Base-by-base conservation (phyloP, 2,888 invertebrate species). In the Conistra vaccinii region DNA sequence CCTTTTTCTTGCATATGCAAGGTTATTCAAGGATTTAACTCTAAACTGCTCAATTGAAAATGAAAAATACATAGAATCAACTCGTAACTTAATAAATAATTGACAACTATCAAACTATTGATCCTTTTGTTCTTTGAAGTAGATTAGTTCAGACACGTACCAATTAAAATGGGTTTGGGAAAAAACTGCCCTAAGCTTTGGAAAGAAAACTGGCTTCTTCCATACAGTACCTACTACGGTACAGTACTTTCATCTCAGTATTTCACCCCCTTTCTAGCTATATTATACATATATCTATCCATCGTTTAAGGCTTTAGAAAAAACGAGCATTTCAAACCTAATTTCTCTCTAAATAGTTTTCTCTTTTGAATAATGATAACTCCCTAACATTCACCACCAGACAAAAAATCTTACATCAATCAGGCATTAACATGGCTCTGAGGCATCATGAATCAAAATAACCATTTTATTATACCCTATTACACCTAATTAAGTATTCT, bases 401-500 rank as follows among this genome's bases (percentile, higher is more conserved):
- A 80, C n/a, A 48, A 80, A 77, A 70, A 58, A 57, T 17, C 55
- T 60, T 45, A 35, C 80, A 70, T 84, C 81, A 74, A 80, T 81
- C 81, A 70, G 68, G 9, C 74, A 69, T 55, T 63, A 72, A 69
- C 26, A 35, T 58, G 3, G 69, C 83, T 81, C 20, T 4, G 63
- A 69, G 85, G 77, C 73, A 83, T 80, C 76, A 78, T 80, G 76
- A 73, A 84, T 75, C 78, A 80, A 74, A 84, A 78, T 79, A 83
- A 72, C 71, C 57, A 62, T 75, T 84, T 84, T 77, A 84, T 81
- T 82, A 82, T 74, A 51, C 60, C 23, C 77, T 73, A 86, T 88
- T 85, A 87, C 72, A 69, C 39, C 80, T 88, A 87, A 88, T 87
- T 84, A 87, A 88, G 80, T 75, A 78, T 84, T 87, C 75, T 81